phyloP scores from a whole-genome alignment of 2,797 vertebrate species.

The Premnoplex brunnescens region DNA sequence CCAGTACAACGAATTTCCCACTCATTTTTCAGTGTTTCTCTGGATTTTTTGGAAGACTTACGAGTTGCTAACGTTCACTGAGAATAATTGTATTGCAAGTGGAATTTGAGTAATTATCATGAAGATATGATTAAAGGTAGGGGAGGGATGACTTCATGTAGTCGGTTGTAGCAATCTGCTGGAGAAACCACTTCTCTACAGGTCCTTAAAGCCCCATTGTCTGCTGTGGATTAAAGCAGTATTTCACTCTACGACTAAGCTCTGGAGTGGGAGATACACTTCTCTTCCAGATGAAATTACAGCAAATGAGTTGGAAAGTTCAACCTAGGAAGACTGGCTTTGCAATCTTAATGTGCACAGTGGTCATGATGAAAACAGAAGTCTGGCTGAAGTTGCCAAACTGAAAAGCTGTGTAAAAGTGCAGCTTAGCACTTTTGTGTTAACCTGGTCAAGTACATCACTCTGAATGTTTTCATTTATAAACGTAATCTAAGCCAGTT shows the following conservation, averaged over 20 bases:
- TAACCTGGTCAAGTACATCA: neutral
- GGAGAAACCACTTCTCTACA: neutral
- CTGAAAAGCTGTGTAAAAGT: neutral
- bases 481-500: neutral
- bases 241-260: neutral
- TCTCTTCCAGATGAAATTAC: neutral
- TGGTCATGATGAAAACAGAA: neutral
- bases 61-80: neutral
- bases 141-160: neutral
- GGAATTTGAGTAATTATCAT: neutral
- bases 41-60: constrained; percentile 1
- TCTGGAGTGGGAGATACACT: neutral
- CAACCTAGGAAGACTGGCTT: neutral
- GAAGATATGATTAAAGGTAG: neutral
- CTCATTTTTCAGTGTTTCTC: neutral
- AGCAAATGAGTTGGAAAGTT: neutral
- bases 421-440: neutral
- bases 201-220: neutral
- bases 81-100: neutral
- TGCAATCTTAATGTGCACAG: neutral
- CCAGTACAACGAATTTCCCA: neutral
- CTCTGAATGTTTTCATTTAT: neutral
- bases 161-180: neutral
- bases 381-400: neutral
- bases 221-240: neutral